Percentiles rank a stretch among this genome's conserved stretches.
phyloP scores from a whole-genome alignment of 2,797 vertebrate species.

The Denticeps clupeoides region DNA sequence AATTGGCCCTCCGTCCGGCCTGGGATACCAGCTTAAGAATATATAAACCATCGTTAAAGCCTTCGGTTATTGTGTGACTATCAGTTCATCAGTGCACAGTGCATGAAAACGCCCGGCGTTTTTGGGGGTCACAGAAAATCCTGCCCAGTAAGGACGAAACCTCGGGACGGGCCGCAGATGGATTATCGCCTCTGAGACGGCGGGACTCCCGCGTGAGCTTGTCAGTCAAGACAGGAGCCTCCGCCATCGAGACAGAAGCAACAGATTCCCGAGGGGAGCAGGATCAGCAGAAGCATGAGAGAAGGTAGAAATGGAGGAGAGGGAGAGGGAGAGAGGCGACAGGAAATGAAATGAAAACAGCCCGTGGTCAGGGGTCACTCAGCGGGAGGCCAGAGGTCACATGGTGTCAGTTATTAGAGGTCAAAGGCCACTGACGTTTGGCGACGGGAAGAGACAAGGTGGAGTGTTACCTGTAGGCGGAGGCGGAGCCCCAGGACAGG shows the following conservation, averaged over 20 bases:
- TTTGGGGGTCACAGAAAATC: constrained; percentile 51
- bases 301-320: constrained; percentile 1
- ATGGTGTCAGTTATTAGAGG: background rate
- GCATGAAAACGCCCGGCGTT: background rate
- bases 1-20: constrained; percentile 56
- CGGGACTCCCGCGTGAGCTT: no score
- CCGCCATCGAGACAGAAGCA: no score
- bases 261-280: background rate
- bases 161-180: no score
- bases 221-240: no score
- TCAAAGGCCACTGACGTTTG: background rate
- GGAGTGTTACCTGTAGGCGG: constrained; percentile 81
- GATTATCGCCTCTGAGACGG: constrained; percentile 63
- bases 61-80: constrained; percentile 23
- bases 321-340: background rate
- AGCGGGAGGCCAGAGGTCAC: constrained; percentile 8
- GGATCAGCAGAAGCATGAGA: constrained; percentile 4
- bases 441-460: background rate
- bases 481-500: constrained; percentile 89
- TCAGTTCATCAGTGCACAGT: background rate
- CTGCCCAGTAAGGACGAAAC: no score
- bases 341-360: constrained; percentile 53
- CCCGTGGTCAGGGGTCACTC: background rate
- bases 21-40: constrained; percentile 63
- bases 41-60: constrained; percentile 43